These are phyloP conservation scores for Euleptes europaea DNA, from an alignment of 2,113 vertebrate species.

Conservation along the genomic window DNA sequence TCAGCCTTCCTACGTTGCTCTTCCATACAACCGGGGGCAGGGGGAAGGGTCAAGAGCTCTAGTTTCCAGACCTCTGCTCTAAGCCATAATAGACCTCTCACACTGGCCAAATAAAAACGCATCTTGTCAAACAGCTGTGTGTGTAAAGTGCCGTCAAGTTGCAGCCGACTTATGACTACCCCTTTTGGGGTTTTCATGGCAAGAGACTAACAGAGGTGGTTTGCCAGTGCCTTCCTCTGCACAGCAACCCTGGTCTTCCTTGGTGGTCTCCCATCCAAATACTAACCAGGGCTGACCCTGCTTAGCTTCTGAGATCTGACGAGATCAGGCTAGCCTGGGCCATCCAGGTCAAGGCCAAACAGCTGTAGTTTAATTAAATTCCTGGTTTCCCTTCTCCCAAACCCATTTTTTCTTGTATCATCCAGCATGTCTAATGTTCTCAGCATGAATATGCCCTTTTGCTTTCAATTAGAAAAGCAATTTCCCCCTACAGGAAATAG, in stretches of 20 bases:
- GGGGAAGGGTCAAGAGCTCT: background rate
- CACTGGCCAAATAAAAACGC: conserved; percentile 20
- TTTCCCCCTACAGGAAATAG: conserved; percentile 37
- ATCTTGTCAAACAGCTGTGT: background rate
- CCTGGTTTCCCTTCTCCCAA: conserved; percentile 28
- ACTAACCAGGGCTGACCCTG: too few relatives aligned
- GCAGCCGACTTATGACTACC: too few relatives aligned
- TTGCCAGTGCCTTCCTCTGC: too few relatives aligned
- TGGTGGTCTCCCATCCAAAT: too few relatives aligned
- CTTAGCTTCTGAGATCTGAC: too few relatives aligned
- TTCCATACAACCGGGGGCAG: too few relatives aligned
- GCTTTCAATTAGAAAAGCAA: conserved; percentile 21
- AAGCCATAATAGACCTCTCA: background rate
- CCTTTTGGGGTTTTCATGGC: too few relatives aligned
- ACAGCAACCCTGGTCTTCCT: too few relatives aligned
- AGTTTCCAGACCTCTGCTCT: background rate
- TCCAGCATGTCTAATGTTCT: conserved; percentile 1
- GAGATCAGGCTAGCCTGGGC: too few relatives aligned
- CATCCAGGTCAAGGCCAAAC: too few relatives aligned
- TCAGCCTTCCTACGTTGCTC: background rate
- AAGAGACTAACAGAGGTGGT: too few relatives aligned
- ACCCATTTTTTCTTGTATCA: background rate
- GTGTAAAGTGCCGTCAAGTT: too few relatives aligned
- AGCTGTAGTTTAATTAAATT: conserved; percentile 34
- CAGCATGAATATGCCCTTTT: conserved; percentile 14